phyloP scores from a whole-genome alignment of 2,797 vertebrate species.

The Avahi laniger region DNA sequence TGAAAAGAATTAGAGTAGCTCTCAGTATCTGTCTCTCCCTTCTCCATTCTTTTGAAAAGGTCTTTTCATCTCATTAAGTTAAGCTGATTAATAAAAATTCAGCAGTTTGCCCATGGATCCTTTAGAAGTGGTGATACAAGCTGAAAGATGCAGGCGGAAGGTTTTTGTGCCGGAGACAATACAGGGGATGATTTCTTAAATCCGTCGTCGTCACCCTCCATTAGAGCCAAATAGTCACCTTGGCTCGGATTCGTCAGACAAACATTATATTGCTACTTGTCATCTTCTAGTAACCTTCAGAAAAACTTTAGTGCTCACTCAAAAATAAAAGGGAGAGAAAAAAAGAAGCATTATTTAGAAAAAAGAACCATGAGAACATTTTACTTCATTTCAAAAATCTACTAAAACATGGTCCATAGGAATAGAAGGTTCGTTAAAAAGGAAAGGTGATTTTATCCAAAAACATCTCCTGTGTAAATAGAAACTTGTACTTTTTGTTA shows the following conservation, averaged over 20 bases:
- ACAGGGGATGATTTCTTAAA: constrained; percentile 93
- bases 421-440: not conserved
- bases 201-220: constrained; percentile 89
- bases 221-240: constrained; percentile 85
- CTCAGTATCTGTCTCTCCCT: constrained; percentile 44
- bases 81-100: constrained; percentile 98
- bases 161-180: constrained; percentile 94
- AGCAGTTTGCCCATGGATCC: constrained; percentile 87
- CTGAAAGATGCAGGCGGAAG: constrained; percentile 90
- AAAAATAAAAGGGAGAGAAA: constrained; percentile 4
- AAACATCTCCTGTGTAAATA: not conserved
- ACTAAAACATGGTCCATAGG: constrained; percentile 27
- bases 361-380: constrained; percentile 52
- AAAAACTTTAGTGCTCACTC: constrained; percentile 70
- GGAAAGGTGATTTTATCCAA: not conserved
- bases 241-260: constrained; percentile 80
- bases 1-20: constrained; percentile 72
- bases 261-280: constrained; percentile 73
- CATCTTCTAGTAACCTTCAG: constrained; percentile 74
- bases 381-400: constrained; percentile 71
- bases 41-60: constrained; percentile 87
- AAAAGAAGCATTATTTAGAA: constrained; percentile 47
- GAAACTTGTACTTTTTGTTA: constrained; percentile 13
- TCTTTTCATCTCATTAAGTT: constrained; percentile 97
- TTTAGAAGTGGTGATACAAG: constrained; percentile 84